Base-by-base conservation (phyloP, 2,113 vertebrate species). In the Coptodon rendalli region DNA sequence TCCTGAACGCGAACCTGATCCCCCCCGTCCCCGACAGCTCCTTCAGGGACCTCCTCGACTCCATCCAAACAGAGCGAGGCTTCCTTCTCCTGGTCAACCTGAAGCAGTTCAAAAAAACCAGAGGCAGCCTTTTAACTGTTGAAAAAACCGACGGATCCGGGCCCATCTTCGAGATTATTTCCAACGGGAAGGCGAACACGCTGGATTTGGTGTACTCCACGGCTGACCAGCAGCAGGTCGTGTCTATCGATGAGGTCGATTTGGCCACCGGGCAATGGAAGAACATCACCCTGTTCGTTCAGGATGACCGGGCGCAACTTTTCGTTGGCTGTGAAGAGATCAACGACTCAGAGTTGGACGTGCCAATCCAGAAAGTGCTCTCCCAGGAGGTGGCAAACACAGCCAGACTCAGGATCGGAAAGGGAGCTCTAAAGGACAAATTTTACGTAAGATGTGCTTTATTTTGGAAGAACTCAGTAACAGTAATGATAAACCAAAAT, bases 271-370 rank as follows among this genome's bases (percentile, higher is more conserved):
- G 97, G 59, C 97, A 97, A 5, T 99, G 99, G 99, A 98, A 97
- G 96, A 99, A 98, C 91, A 97, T 99, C 96, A 99, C 97, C 4
- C 96, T 99, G 86, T 99, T 99, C 66, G 96, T 99, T 79, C 97
- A 99, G 90, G 98, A 99, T 52, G 98, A 99, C 86, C 95, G 97
- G 11, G 99, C 97, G 29, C 97, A 99, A 83, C 97, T 99, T 2
- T 98, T 97, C 24, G 97, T 99, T 4, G 99, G 98, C 38, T 99
- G 99, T 80, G 98, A 99, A 68, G 97, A 98, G 94, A 97, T 99
- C 96, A 97, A 98, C 59, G 97, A 94, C 0, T 96, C 96, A 1
- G 98, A 99, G 89, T 88, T 99, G 88, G 98, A 99, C 9, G 95
- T 97, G 45, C 97, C 98, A 24, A 98, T 99, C 92, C 96, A 98